Base-by-base conservation (phyloP, 2,888 invertebrate species). In the Trichacis sp. region DNA sequence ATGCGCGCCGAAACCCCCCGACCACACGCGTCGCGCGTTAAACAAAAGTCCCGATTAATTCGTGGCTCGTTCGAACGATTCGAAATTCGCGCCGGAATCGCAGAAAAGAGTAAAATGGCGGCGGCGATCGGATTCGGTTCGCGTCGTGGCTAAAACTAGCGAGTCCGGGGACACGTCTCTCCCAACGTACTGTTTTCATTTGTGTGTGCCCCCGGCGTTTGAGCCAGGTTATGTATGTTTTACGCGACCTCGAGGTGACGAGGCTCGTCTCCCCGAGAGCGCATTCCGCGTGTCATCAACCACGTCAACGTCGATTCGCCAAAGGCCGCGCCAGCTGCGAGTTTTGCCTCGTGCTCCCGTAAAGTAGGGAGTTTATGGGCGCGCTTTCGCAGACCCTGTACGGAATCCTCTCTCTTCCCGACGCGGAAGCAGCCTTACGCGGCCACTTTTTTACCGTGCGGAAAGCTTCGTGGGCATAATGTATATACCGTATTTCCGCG, bases 291-390 rank as follows among this genome's bases (percentile, higher is more conserved):
- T 46, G 58, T 51, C 55, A 60, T 65, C 58, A 48, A 48, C 54
- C 62, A 52, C 51, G 20, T 38, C 55, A 56, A 18, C 48, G 47
- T 64, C 33, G 70, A 67, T 67, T 67, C 62, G 67, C 69, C 70
- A 71, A 73, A 73, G 69, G 68, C 67, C 69, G 70, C 72, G 49
- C 62, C 65, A 67, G 60, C 57, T 57, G 56, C 59, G 51, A n/a
- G n/a, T n/a, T 20, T 55, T 48, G 45, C 55, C 49, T 40, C 42
- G 57, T 57, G 50, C 52, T 59, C 48, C 57, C 33, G 53, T 64
- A 61, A 69, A 70, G 74, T 71, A 78, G 68, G 72, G 72, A 74
- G 76, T 83, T 82, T 82, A 83, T 82, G 78, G 77, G 77, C 24
- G 8, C 8, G n/a, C n/a, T n/a, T n/a, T n/a, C n/a, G n/a, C n/a